Conservation (phyloP, 2,797 vertebrate species). For the Propithecus perrieri region DNA sequence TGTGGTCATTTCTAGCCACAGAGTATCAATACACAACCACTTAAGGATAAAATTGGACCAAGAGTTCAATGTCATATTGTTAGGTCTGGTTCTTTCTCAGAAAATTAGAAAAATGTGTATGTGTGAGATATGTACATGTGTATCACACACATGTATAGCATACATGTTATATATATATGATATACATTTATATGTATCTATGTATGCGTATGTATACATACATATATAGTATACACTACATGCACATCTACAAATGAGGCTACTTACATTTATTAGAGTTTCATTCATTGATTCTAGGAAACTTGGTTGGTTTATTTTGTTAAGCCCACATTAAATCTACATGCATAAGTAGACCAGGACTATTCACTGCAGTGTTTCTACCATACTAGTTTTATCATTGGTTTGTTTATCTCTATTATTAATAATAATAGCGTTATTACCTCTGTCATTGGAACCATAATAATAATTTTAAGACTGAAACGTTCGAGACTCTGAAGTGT, state of each 20-base stretch:
- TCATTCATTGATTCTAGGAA: background rate
- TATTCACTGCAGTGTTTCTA: background rate
- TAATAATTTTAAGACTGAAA: background rate
- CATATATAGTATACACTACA: background rate
- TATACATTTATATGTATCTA: background rate
- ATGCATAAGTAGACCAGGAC: background rate
- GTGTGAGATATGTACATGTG: background rate
- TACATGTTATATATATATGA: background rate
- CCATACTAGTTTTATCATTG: background rate
- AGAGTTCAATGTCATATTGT: background rate
- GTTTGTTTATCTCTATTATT: background rate
- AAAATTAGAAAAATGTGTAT: background rate
- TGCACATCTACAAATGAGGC: background rate
- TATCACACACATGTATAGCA: background rate
- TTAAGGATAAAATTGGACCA: background rate
- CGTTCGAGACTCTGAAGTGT: background rate
- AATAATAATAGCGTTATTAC: background rate
- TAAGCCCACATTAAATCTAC: background rate
- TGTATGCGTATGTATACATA: too few species aligned
- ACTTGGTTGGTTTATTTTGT: constrained; percentile 23
- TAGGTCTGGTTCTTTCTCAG: constrained; percentile 24
- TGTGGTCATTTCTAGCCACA: background rate
- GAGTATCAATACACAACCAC: background rate
- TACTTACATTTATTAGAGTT: background rate
- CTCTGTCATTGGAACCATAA: background rate